A percentile compares a stretch with the other conserved stretches of the same genome.
Evolutionary conservation across 2,888 invertebrate species (phyloP).

Genomic region (Dynastes tityus): DNA sequence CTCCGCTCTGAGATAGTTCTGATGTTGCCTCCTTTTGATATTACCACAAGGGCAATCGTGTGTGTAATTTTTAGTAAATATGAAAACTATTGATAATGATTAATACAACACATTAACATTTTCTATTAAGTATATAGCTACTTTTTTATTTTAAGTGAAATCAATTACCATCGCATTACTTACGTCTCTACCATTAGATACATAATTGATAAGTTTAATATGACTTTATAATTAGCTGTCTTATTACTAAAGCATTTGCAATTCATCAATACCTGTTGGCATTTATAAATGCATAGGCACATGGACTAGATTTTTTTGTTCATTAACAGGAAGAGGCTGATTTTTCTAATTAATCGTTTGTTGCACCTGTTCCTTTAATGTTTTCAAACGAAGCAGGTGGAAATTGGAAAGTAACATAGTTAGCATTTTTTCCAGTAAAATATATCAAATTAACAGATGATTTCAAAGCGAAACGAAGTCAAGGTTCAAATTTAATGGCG

Average conservation of each 20-base stretch:
- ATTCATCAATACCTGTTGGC: conserved; percentile 13
- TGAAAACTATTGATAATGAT: too few species aligned
- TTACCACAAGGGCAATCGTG: too few species aligned
- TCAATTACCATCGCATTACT: neutral
- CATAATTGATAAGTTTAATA: conserved; percentile 19
- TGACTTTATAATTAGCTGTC: neutral
- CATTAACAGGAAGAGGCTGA: conserved; percentile 8
- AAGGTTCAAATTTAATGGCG: conserved; percentile 4
- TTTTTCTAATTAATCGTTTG: conserved; percentile 10
- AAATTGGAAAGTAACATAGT: conserved; percentile 28
- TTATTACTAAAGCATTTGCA: conserved; percentile 4
- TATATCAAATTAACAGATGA: neutral
- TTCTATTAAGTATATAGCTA: too few species aligned
- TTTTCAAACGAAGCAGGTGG: neutral
- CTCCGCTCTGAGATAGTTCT: too few species aligned
- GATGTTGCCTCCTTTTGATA: too few species aligned
- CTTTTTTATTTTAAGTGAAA: neutral
- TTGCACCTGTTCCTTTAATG: conserved; percentile 18
- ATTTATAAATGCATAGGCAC: conserved; percentile 4
- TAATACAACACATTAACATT: too few species aligned
- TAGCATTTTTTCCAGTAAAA: neutral
- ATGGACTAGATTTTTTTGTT: neutral
- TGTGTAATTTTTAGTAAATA: too few species aligned
- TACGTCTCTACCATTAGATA: neutral
- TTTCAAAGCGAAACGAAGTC: neutral